Conservation (phyloP, 2,113 vertebrate genomes). For the Callionymus lyra region DNA sequence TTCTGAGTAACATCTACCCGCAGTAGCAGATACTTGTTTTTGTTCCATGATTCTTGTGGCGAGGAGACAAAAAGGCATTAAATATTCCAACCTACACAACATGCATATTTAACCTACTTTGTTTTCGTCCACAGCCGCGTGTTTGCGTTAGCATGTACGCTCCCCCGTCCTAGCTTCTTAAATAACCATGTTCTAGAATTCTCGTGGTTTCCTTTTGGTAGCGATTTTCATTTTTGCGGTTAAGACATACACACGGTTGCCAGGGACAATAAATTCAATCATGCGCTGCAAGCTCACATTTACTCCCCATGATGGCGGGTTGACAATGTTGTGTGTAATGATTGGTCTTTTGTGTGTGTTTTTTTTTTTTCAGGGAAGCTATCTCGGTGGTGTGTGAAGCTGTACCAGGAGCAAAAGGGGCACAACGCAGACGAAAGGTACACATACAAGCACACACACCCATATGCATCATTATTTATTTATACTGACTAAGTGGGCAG, state of each 20-base stretch:
- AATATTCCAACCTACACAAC: too few relatives aligned
- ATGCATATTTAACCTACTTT: constrained; percentile 8
- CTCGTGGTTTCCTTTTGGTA: constrained; percentile 52
- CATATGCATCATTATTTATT: constrained; percentile 57
- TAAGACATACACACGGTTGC: constrained; percentile 15
- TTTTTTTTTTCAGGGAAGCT: constrained; percentile 77
- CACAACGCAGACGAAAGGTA: constrained; percentile 90
- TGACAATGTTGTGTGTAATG: constrained; percentile 14
- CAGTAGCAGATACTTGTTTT: too few relatives aligned
- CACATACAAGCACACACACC: constrained; percentile 17
- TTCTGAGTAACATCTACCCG: too few relatives aligned
- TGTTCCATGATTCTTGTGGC: neutral
- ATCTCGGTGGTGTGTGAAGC: constrained; percentile 95
- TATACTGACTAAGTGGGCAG: constrained; percentile 51
- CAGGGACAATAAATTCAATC: constrained; percentile 27
- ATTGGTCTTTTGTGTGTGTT: constrained; percentile 22
- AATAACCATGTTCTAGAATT: constrained; percentile 57
- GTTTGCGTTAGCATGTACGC: constrained; percentile 9
- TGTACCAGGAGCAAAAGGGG: constrained; percentile 90
- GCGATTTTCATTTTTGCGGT: constrained; percentile 40
- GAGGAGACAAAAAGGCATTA: neutral
- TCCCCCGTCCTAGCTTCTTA: constrained; percentile 31
- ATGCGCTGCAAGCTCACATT: constrained; percentile 23
- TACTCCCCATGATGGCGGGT: constrained; percentile 22
- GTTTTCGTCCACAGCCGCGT: constrained; percentile 4